A percentile compares a stretch with the other conserved stretches of the same genome.
These are phyloP conservation scores for Cactoblastis cactorum DNA, from an alignment of 2,888 invertebrate genomes.

Conservation along the genomic window DNA sequence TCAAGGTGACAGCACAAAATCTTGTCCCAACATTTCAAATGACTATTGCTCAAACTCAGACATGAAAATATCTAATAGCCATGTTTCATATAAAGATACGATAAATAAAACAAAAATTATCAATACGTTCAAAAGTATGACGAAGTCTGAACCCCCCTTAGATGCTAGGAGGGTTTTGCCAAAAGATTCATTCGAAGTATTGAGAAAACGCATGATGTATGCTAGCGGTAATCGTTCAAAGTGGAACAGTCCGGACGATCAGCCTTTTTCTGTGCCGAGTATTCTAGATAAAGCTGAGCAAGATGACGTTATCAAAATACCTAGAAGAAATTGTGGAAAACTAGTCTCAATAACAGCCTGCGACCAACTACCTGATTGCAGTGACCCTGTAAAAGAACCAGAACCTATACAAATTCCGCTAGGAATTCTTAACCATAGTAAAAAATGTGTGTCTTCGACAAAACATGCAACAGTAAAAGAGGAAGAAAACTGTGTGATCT, in stretches of 20 bases:
- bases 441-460: conserved; percentile 16
- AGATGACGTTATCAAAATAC: conserved; percentile 24
- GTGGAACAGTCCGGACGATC: conserved; percentile 33
- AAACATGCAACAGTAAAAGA: conserved; percentile 30
- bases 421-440: conserved; percentile 30
- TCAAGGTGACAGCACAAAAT: conserved; percentile 42
- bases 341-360: conserved; percentile 42
- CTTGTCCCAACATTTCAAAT: conserved; percentile 54
- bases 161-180: conserved; percentile 36
- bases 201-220: conserved; percentile 47
- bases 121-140: conserved; percentile 30
- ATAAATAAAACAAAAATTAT: conserved; percentile 27
- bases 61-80: neutral
- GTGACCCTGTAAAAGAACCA: no score
- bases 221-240: conserved; percentile 40
- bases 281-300: conserved; percentile 30
- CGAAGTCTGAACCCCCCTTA: conserved; percentile 20
- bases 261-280: conserved; percentile 28
- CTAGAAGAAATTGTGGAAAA: conserved; percentile 34
- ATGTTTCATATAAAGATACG: conserved; percentile 11
- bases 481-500: conserved; percentile 25
- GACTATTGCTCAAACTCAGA: conserved; percentile 29
- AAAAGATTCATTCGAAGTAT: conserved; percentile 63
- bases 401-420: neutral
- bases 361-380: conserved; percentile 20